Evolutionary conservation across 1,140 invertebrate genomes (phyloP), one percentile per base, ranked within the genome.

Genomic region (Venustaconcha ellipsiformis): DNA sequence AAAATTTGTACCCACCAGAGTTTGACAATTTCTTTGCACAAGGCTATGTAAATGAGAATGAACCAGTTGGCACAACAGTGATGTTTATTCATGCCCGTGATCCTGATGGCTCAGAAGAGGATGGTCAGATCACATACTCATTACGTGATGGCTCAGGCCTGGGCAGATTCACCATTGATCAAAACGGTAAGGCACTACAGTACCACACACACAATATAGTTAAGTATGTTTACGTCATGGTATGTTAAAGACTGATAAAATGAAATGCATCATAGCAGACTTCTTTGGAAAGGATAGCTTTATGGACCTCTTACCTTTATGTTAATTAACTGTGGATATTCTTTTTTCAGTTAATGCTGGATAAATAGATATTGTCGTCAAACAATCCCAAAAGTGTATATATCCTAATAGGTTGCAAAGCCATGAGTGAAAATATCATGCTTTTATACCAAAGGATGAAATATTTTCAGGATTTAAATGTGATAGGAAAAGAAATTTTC

Each of bases 141-240:
- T 95, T 99, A 68, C 92, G 94, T 14, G 95, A 94, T 67, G 97
- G 97, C 14, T 94, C 95, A 84, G 97, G 97, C 26, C 91, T 99
- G 66, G 96, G 97, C 23, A 93, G 94, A 70, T 99, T 99, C 91
- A 92, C 93, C 77, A 95, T 99, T 70, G 96, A 98, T 85, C 93
- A 94, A 85, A 92, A 95, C 92, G 97, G 96, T 97, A 90, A 92
- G 92, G 86, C 60, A 20, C 14, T 8, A 57, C 26, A 48, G 11
- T 48, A 48, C 37, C 0, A 11, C 11, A 8, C 37, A 48, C 37
- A 48, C 6, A 48, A 48, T 30, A 48, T 8, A 48, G 37, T 48
- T 72, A 18, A 48, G 14, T 72, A 17, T 18, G 1, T 72, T 18
- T 14, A 14, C 2, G n/a, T 14, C 6, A 5, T 26, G 18, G 18